phyloP scores from a whole-genome alignment of 2,113 vertebrate genomes.

The Gavialis gangeticus region DNA sequence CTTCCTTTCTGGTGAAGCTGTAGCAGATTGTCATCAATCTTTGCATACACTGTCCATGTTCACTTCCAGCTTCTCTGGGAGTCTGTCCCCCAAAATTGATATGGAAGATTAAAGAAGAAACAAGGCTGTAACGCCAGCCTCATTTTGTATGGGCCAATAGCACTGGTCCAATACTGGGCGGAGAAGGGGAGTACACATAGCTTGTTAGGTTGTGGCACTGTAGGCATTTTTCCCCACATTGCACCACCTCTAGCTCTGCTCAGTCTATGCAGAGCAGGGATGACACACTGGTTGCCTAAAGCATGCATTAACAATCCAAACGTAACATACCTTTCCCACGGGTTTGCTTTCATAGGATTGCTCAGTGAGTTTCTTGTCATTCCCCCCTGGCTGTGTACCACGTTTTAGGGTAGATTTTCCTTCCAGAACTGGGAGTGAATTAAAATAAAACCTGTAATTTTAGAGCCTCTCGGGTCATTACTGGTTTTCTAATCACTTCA shows the following conservation, averaged over 20 bases:
- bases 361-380: background rate
- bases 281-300: background rate
- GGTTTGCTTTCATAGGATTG: background rate
- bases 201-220: too few species aligned
- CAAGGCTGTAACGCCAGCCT: background rate
- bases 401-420: background rate
- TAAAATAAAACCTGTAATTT: background rate
- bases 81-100: background rate
- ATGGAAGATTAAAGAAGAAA: background rate
- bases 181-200: background rate
- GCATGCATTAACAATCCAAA: background rate
- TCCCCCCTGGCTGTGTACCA: background rate
- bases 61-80: background rate
- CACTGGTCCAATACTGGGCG: background rate
- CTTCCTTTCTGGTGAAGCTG: background rate
- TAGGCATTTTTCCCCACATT: background rate
- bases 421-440: background rate
- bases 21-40: background rate
- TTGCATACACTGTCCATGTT: background rate
- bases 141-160: background rate
- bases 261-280: background rate
- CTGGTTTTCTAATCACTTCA: background rate
- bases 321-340: background rate
- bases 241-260: background rate
- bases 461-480: background rate